Percentiles rank a stretch among this genome's conserved stretches.
Conservation (phyloP, 2,113 vertebrate genomes). For the Ciconia boyciana region DNA sequence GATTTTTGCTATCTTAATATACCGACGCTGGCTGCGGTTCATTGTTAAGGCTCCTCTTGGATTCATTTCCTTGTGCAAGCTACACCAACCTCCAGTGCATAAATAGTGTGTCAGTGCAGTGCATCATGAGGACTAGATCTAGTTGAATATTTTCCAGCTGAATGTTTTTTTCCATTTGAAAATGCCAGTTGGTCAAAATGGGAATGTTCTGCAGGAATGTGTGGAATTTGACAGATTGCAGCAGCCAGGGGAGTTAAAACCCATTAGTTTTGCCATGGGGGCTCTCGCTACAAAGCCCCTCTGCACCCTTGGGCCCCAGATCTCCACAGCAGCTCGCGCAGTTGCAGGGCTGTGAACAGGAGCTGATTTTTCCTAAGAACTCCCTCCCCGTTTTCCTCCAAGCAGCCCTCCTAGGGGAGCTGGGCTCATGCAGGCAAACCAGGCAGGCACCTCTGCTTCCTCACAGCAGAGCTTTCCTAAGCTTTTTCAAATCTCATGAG, state of each 20-base stretch:
- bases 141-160: not conserved
- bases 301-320: rapidly evolving
- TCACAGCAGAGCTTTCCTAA: not conserved
- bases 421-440: not conserved
- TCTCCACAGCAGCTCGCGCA: not conserved
- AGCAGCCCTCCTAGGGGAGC: not conserved
- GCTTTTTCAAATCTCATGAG: not conserved
- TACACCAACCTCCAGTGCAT: not conserved
- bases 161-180: not conserved
- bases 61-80: not conserved
- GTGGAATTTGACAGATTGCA: not conserved
- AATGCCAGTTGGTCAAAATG: not conserved
- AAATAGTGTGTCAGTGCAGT: not conserved
- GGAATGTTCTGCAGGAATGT: not conserved
- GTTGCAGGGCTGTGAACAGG: not conserved
- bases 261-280: not conserved
- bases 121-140: rapidly evolving
- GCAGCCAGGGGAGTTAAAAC: not conserved
- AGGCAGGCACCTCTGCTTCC: not conserved
- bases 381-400: not conserved
- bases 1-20: not conserved
- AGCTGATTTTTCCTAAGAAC: not conserved
- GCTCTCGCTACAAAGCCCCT: not conserved
- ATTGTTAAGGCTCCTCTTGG: not conserved
- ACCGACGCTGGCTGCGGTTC: not conserved